Base-by-base conservation (phyloP, 2,888 invertebrate species). In the Eudasyphora cyanicolor region DNA sequence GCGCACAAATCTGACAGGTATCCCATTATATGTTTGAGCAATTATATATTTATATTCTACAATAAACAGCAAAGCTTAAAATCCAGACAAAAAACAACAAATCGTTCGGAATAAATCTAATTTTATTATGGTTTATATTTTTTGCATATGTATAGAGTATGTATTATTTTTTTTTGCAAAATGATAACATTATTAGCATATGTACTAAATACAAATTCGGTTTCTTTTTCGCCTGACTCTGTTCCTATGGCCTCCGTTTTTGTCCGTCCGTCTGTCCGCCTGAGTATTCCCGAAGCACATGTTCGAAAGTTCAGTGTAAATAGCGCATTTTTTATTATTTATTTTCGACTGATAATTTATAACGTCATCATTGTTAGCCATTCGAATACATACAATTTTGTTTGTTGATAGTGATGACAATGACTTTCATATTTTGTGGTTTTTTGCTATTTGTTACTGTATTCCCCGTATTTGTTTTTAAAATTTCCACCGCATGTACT, bases 281-380 rank as follows among this genome's bases (percentile, higher is more conserved):
- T 14, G 7, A 32, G 10, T 27, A 24, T 49, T 12, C 27, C n/a
- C 32, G 8, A 17, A 29, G 29, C 70, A 73, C 57, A 73, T 73
- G 71, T 24, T 73, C 35, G 0, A 38, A 57, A 38, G 24, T 64
- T 51, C 38, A 38, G 51, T n/a, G 17, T 57, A 6, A 4, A 60
- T 60, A 60, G 24, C 60, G 60, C 3, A n/a, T 29, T 60, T 32
- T 14, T 60, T 49, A 3, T 49, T 49, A 14, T 17, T 1, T 32
- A 7, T 29, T 45, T 64, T 70, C 29, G 17, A n/a, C 38, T 45
- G 57, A 77, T 77, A 77, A 77, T 69, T 49, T 60, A 60, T 35
- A 70, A 77, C 77, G 77, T 77, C 77, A 70, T 60, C 49, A 27
- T 51, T 29, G 8, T 60, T 60, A 74, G 60, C 27, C 42, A 42